Percentiles rank a stretch among this genome's conserved stretches.
Conservation (phyloP, 2,113 vertebrate genomes). For the Psittacula cyanocephala region DNA sequence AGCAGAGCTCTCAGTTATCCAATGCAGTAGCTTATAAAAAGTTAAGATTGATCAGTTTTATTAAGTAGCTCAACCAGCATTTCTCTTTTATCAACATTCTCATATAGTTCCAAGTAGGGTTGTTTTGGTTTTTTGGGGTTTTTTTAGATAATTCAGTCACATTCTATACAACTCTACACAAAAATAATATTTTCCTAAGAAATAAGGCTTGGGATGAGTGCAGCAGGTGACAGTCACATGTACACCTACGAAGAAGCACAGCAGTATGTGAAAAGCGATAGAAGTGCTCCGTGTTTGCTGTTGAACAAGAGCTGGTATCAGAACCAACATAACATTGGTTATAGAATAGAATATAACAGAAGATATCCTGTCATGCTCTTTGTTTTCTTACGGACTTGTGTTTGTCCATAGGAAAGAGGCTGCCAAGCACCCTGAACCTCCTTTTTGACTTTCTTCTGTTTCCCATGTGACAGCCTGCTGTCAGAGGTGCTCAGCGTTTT, state of each 20-base stretch:
- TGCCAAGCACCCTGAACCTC: neutral
- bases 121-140: too few species aligned
- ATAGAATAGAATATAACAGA: neutral
- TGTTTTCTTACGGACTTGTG: neutral
- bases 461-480: neutral
- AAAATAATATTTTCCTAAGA: neutral
- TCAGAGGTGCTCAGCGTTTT: neutral
- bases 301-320: neutral
- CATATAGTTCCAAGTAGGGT: neutral
- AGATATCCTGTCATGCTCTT: neutral
- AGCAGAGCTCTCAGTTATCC: conserved; percentile 14
- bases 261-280: neutral
- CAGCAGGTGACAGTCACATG: neutral
- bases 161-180: neutral
- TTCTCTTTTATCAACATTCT: neutral
- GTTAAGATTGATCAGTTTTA: neutral
- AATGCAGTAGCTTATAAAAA: neutral
- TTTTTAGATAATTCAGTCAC: neutral
- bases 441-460: neutral
- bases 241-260: neutral
- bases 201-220: neutral
- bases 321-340: neutral
- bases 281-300: neutral
- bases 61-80: neutral
- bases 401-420: neutral